phyloP scores from a whole-genome alignment of 2,113 vertebrate genomes.

The Ophthalmolycus amberensis region DNA sequence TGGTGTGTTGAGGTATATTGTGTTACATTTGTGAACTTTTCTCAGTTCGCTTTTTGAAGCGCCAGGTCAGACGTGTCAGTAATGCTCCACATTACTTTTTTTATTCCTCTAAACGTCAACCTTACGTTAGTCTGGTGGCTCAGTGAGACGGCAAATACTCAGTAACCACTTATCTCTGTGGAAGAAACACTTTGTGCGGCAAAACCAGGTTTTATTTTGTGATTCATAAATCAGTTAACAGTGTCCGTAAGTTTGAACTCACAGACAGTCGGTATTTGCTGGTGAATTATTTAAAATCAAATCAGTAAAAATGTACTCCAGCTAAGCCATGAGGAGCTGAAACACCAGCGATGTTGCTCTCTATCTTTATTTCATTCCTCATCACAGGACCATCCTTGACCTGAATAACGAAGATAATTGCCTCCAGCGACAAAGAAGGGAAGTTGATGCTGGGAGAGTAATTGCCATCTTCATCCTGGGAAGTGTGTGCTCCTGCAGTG shows the following conservation, averaged over 20 bases:
- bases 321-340: background rate
- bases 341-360: background rate
- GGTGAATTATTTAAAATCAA: background rate
- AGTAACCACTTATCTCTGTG: background rate
- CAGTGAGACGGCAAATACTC: background rate
- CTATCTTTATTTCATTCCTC: constrained; percentile 4
- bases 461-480: constrained; percentile 57
- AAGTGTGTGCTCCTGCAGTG: constrained; percentile 22
- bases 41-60: too few species aligned
- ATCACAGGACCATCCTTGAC: constrained; percentile 58
- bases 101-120: background rate
- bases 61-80: too few species aligned
- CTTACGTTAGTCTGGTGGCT: background rate
- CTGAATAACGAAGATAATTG: constrained; percentile 60
- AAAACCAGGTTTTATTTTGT: background rate
- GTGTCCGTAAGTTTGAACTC: too few species aligned
- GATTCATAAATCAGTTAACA: background rate
- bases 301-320: too few species aligned
- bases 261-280: background rate
- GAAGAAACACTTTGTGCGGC: too few species aligned
- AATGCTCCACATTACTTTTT: too few species aligned
- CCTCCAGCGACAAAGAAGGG: constrained; percentile 43
- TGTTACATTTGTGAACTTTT: too few species aligned
- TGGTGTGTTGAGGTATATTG: background rate
- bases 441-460: constrained; percentile 68